A percentile compares a stretch with the other conserved stretches of the same genome.
These are phyloP conservation scores for Sthenelais limicola DNA, from an alignment of 2,888 invertebrate genomes.

Conservation along the genomic window DNA sequence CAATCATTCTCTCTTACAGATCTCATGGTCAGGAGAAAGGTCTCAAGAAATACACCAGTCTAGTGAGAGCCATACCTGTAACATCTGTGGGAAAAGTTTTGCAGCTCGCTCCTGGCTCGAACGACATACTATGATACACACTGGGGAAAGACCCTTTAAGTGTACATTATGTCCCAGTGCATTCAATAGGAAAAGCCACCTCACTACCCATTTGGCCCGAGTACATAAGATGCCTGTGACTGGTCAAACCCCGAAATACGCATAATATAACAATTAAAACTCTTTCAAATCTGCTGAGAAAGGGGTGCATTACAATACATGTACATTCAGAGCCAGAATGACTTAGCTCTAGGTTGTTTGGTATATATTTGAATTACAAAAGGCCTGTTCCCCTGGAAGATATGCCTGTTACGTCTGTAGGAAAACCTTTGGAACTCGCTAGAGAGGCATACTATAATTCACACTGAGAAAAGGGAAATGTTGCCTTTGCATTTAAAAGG, in stretches of 20 bases:
- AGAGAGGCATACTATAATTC: not conserved
- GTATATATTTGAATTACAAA: too few relatives aligned
- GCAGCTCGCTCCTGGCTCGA: not conserved
- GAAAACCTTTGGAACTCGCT: not conserved
- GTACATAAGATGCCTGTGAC: not conserved
- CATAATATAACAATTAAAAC: too few relatives aligned
- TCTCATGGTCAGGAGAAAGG: not conserved
- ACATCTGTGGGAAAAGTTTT: not conserved
- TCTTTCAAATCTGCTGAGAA: too few relatives aligned
- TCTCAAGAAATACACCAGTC: too few relatives aligned
- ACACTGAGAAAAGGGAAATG: not conserved
- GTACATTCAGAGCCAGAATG: too few relatives aligned
- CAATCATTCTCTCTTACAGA: constrained; percentile 13
- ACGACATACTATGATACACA: constrained; percentile 1
- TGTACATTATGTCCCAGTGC: not conserved
- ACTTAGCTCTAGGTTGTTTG: too few relatives aligned
- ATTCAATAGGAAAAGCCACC: constrained; percentile 2
- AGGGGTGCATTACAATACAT: too few relatives aligned
- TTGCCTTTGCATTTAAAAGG: not conserved
- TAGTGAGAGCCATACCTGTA: not conserved
- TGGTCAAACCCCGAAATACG: too few relatives aligned
- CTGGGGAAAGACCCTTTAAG: constrained; percentile 14
- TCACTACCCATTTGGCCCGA: not conserved
- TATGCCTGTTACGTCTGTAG: not conserved
- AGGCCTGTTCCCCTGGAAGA: too few relatives aligned